Conservation (phyloP, 1,140 invertebrate genomes). For the Camponotus pennsylvanicus region DNA sequence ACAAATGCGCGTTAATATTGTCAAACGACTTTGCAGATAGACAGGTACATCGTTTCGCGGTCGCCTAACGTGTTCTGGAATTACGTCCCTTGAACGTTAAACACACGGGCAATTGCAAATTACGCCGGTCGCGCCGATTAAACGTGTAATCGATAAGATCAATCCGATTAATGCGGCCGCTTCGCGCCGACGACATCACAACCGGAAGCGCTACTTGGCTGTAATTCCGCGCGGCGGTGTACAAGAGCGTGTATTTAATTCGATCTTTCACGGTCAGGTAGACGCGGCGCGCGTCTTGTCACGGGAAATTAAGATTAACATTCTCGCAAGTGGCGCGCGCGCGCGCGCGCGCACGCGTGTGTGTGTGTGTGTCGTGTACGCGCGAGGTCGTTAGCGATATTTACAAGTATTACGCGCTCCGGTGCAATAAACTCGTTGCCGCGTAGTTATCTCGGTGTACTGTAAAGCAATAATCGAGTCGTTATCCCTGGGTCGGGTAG, state of each 20-base stretch:
- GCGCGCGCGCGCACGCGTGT: no score
- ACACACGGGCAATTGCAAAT: constrained; percentile 46
- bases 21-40: neutral
- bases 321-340: constrained; percentile 66
- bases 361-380: no score
- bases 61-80: constrained; percentile 7
- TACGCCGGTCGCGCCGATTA: constrained; percentile 51
- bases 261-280: constrained; percentile 75
- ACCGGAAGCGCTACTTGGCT: constrained; percentile 59
- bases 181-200: constrained; percentile 40
- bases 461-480: constrained; percentile 77
- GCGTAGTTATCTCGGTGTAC: constrained; percentile 66
- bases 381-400: constrained; percentile 74
- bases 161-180: constrained; percentile 42
- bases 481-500: constrained; percentile 65
- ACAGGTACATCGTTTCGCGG: neutral
- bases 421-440: constrained; percentile 74
- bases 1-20: constrained; percentile 32
- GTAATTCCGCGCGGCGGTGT: constrained; percentile 64
- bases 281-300: constrained; percentile 66
- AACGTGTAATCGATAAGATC: constrained; percentile 55
- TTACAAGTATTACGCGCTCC: constrained; percentile 71
- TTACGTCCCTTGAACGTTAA: constrained; percentile 38
- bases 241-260: constrained; percentile 69
- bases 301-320: constrained; percentile 77